Conservation (phyloP, 2,113 vertebrate genomes). For the Boulengerochromis microlepis region DNA sequence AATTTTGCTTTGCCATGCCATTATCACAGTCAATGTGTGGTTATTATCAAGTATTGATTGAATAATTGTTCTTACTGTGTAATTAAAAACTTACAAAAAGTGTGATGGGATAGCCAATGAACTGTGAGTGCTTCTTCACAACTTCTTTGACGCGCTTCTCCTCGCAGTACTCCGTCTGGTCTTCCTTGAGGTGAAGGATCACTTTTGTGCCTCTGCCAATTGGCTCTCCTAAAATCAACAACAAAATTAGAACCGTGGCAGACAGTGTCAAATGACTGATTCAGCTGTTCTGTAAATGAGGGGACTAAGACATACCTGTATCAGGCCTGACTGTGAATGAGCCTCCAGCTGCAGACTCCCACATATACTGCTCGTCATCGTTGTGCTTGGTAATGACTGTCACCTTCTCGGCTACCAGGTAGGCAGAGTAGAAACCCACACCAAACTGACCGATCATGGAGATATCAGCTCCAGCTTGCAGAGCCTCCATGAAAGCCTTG, state of each 20-base stretch:
- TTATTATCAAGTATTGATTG: not conserved
- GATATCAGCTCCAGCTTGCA: slow-evolving; percentile 78
- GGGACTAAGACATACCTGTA: slow-evolving; percentile 28
- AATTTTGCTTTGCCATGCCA: not conserved
- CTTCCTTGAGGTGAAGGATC: slow-evolving; percentile 77
- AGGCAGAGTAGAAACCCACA: slow-evolving; percentile 79
- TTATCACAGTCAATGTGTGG: not conserved
- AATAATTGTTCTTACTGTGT: not conserved
- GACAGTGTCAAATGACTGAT: not conserved
- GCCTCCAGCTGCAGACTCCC: slow-evolving; percentile 78
- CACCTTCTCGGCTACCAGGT: slow-evolving; percentile 77
- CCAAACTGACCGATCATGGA: slow-evolving; percentile 82
- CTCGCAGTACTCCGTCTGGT: slow-evolving; percentile 78
- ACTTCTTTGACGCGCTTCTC: slow-evolving; percentile 78
- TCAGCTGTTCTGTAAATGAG: not conserved
- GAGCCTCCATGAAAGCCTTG: slow-evolving; percentile 80
- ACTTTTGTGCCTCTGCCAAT: slow-evolving; percentile 77
- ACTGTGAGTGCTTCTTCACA: slow-evolving; percentile 81
- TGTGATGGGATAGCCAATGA: slow-evolving; percentile 80
- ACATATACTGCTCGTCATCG: slow-evolving; percentile 79
- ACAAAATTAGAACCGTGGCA: not conserved
- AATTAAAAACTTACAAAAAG: slow-evolving; percentile 70
- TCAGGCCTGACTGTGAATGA: slow-evolving; percentile 75
- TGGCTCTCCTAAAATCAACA: slow-evolving; percentile 45
- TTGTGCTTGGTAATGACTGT: slow-evolving; percentile 79